These are phyloP conservation scores for Tridacna crocea DNA, from an alignment of 2,888 invertebrate species.

Conservation along the genomic window DNA sequence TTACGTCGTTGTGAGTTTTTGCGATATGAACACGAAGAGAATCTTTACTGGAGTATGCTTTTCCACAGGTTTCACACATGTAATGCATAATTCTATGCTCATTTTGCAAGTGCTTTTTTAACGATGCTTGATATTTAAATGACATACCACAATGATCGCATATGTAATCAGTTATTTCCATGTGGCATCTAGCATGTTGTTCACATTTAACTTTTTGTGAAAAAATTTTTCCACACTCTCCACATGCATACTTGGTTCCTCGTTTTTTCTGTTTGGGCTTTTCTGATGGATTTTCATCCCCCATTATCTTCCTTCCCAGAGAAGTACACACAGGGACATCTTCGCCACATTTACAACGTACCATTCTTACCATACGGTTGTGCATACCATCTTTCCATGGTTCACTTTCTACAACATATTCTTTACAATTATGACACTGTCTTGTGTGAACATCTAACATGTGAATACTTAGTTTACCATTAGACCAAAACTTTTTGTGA, in stretches of 20 bases:
- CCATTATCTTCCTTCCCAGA: neutral
- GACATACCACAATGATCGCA: neutral
- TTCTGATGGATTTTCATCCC: neutral
- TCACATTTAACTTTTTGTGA: neutral
- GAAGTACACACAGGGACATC: neutral
- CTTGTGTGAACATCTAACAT: conserved; percentile 15
- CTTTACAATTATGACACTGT: conserved; percentile 3
- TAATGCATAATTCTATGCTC: neutral
- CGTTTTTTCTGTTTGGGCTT: neutral
- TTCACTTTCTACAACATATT: conserved; percentile 7
- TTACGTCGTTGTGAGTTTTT: neutral
- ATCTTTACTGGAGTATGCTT: neutral
- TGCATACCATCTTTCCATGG: neutral
- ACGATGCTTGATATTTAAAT: neutral
- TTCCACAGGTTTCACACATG: conserved; percentile 3
- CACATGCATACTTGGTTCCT: neutral
- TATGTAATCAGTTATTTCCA: neutral
- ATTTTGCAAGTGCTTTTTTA: neutral
- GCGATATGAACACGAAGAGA: neutral
- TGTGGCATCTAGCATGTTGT: conserved; percentile 4
- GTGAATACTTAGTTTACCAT: conserved; percentile 5
- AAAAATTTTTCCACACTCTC: neutral
- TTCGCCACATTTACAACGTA: conserved; percentile 1
- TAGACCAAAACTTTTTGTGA: neutral
- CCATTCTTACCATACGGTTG: neutral